These are phyloP conservation scores for Calonectris borealis DNA, from an alignment of 2,113 vertebrate genomes.

Conservation along the genomic window DNA sequence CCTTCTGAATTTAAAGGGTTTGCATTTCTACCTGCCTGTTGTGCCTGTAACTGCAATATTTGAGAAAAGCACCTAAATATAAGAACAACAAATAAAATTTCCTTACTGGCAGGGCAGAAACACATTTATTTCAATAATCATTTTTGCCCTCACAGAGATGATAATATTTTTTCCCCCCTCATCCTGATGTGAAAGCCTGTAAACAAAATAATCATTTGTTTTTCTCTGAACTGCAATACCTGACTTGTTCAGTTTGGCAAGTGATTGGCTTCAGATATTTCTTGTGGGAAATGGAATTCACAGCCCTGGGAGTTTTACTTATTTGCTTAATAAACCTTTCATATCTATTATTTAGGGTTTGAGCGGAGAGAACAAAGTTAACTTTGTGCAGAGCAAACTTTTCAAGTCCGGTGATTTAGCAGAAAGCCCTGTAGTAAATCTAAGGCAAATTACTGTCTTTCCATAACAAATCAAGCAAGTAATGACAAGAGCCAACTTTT, in stretches of 20 bases:
- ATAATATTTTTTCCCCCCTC: neutral
- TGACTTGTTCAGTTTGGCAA: neutral
- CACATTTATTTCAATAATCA: neutral
- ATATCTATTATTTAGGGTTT: neutral
- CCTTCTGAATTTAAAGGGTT: neutral
- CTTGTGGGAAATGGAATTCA: neutral
- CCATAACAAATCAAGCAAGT: neutral
- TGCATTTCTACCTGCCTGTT: neutral
- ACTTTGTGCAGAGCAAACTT: neutral
- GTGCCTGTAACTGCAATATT: neutral
- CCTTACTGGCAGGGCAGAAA: neutral
- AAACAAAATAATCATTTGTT: slow-evolving; percentile 5
- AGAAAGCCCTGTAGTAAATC: slow-evolving; percentile 28
- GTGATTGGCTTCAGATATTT: neutral
- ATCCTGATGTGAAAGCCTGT: neutral
- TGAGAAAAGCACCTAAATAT: neutral
- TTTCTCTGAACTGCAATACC: neutral
- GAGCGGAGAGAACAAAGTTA: neutral
- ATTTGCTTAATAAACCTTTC: slow-evolving; percentile 28
- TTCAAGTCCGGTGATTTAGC: neutral
- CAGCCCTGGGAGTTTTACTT: neutral
- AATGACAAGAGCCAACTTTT: neutral
- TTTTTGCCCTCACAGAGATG: neutral
- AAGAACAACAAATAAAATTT: neutral
- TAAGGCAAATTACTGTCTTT: neutral